Evolutionary conservation across 2,797 vertebrate species (phyloP).

Genomic region (Crypturellus tataupa): DNA sequence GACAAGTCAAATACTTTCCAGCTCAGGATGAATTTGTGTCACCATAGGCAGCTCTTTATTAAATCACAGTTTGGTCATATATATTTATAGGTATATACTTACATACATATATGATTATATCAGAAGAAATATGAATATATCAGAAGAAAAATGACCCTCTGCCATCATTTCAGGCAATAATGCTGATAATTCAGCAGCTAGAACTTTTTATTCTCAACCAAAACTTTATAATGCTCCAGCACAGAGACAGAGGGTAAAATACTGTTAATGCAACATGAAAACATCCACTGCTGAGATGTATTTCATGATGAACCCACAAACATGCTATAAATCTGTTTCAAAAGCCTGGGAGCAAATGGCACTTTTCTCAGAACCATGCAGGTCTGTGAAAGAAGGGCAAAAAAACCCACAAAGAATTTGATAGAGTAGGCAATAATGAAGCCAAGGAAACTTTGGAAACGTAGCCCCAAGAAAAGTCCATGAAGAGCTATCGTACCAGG

Average conservation of each 20-base stretch:
- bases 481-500: neutral
- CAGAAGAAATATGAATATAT: neutral
- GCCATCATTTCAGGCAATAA: neutral
- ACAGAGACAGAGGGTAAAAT: neutral
- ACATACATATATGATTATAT: too few relatives aligned
- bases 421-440: neutral
- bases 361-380: neutral
- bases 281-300: neutral
- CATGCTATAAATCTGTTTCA: neutral
- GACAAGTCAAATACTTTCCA: slow-evolving; percentile 9
- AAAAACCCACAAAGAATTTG: neutral
- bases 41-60: neutral
- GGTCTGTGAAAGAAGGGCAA: neutral
- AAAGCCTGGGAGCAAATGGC: neutral
- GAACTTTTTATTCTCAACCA: neutral
- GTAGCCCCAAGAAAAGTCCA: neutral
- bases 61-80: neutral
- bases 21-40: neutral
- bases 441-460: neutral
- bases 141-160: neutral
- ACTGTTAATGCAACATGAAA: neutral
- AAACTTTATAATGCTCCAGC: neutral
- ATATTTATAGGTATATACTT: too few relatives aligned
- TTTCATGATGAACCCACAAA: neutral
- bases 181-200: neutral